phyloP scores from a whole-genome alignment of 2,113 vertebrate species.

The Scalopus aquaticus region DNA sequence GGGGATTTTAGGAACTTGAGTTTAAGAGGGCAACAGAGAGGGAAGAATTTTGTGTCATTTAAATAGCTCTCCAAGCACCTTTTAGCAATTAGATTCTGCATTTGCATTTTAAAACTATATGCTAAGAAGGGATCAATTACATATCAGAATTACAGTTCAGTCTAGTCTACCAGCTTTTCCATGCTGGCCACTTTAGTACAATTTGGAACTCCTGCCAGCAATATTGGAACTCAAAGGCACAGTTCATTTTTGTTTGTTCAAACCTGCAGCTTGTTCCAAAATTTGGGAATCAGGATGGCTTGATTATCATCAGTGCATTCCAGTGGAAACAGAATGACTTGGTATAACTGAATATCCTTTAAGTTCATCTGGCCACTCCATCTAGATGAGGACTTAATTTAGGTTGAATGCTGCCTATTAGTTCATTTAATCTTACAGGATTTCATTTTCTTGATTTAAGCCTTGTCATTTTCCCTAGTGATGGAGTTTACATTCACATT shows the following conservation, averaged over 20 bases:
- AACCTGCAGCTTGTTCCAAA: slow-evolving; percentile 16
- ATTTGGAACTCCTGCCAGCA: not conserved
- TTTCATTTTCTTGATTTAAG: slow-evolving; percentile 44
- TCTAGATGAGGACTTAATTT: slow-evolving; percentile 2
- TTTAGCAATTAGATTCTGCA: not conserved
- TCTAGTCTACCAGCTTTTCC: not conserved
- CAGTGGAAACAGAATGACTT: not conserved
- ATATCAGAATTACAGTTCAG: not conserved
- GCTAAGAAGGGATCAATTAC: not conserved
- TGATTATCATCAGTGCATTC: not conserved
- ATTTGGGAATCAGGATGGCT: not conserved
- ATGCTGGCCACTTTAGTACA: not conserved
- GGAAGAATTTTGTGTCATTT: not conserved
- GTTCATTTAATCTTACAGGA: not conserved
- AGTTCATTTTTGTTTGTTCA: not conserved
- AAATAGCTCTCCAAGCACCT: not conserved
- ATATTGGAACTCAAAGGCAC: not conserved
- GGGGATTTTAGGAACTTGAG: not conserved
- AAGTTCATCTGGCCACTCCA: not conserved
- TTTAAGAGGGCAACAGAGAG: not conserved
- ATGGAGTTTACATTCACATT: not conserved
- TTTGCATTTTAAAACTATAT: not conserved
- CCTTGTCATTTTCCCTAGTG: not conserved
- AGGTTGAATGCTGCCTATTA: not conserved
- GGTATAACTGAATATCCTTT: not conserved